Evolutionary conservation across 1,140 invertebrate species (phyloP), one percentile per base, ranked within the genome.

Genomic region (Diachasmimorpha longicaudata): DNA sequence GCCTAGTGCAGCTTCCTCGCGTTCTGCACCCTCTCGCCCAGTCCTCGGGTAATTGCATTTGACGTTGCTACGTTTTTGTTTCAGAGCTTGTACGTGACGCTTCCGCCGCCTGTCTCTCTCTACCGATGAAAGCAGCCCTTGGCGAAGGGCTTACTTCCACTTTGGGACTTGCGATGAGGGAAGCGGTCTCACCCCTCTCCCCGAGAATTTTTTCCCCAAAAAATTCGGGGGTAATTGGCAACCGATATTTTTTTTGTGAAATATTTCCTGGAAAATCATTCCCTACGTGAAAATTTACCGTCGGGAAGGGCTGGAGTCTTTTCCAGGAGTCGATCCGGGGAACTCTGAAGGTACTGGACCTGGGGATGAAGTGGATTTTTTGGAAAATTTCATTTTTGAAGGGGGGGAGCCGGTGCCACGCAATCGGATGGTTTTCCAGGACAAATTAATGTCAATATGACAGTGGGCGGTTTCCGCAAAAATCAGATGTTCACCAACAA

Each of bases 1-100:
- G 85, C 84, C 85, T 85, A 84, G 85, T 85, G 75, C 85, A 87
- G 81, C 86, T 87, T 42, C 39, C 86, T 84, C 87, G 86, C 85
- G 87, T 88, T 87, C 86, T 87, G 83, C 84, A 87, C 82, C 82
- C 82, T 87, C 85, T 87, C 85, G 87, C 86, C 58, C 58, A 63
- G 58, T 85, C 86, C 84, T 87, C 83, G 87, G 81, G 86, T 88
- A 88, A 88, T 88, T 85, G 85, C 82, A 88, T 88, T 88, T 88
- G 85, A 88, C 85, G 87, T 88, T 84, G 86, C 87, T 88, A 87
- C 86, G 86, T 88, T 88, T 88, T 88, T 88, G 87, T 88, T 88
- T 88, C 86, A 87, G 85, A 86, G 84, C 84, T 63, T 85, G 87
- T 88, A 87, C 86, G 86, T 88, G 87, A 87, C 85, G 87, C 86